Evolutionary conservation across 2,888 invertebrate genomes (phyloP), one percentile per base, ranked within the genome.

Genomic region (Osmoderma eremita): DNA sequence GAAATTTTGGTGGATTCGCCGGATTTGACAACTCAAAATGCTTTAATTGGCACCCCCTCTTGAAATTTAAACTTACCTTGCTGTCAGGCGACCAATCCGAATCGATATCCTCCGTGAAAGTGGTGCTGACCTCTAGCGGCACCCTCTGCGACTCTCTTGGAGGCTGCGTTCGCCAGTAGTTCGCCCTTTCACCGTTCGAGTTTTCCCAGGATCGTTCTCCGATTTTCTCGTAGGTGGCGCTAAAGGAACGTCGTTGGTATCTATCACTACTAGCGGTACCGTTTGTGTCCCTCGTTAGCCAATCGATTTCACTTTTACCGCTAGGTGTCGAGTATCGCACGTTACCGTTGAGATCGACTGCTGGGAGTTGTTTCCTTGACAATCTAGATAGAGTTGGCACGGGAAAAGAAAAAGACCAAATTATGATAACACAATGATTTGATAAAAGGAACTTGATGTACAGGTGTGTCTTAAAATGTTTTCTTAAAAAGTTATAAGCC

Each of bases 231-330:
- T 63, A 64, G 48, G 67, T 39, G 42, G 54, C 49, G 45, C 49
- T 38, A n/a, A 38, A 17, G 20, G 20, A 13, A 6, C 30, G 42
- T 5, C 17, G 17, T 3, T 38, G 63, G 49, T 41, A 38, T 49
- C 41, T 24, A 38, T 15, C 22, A 30, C 45, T 36, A 15, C 20
- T 45, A 0, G 54, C 38, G 3, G 63, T 49, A 13, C 48, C 39
- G 5, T 86, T 87, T 72, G 85, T 84, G 42, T 88, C 91, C 38
- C 87, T 85, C 66, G 89, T 83, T 63, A 93, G 88, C 92, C 93
- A 93, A 64, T 92, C 91, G 38, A 92, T 85, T 79, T 93, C 93
- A 6, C 90, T 87, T 49, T 90, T 89, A 79, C 83, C 82, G 17
- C 74, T 72, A 64, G 82, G 79, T 38, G 78, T 77, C 6, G 91